A percentile compares a stretch with the other conserved stretches of the same genome.
These are phyloP conservation scores for Acanthurus lineatus DNA, from an alignment of 2,797 vertebrate species.

Conservation along the genomic window DNA sequence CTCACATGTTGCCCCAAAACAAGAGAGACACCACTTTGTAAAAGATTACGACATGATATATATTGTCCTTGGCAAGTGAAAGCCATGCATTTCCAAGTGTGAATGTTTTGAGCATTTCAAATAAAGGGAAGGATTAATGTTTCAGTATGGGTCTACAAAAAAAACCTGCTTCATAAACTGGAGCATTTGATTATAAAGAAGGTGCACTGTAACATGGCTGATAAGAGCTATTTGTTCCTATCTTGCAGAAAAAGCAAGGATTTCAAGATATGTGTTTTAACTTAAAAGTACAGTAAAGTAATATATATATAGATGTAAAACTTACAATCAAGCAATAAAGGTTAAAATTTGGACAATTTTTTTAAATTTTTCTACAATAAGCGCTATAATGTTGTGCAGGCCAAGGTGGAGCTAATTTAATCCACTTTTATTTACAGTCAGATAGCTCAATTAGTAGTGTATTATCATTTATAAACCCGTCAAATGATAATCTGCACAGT, in stretches of 20 bases:
- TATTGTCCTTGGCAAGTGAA: background rate
- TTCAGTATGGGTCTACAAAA: no score
- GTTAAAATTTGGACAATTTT: no score
- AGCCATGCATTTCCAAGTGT: background rate
- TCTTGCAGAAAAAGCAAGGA: no score
- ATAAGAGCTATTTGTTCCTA: background rate
- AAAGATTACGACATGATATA: background rate
- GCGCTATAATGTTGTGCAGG: background rate
- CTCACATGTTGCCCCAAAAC: background rate
- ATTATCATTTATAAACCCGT: background rate
- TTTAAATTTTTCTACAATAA: no score
- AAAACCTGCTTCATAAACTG: no score
- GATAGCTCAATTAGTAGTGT: background rate
- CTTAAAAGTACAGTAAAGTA: no score
- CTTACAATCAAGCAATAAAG: no score
- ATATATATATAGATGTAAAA: no score
- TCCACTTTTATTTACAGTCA: background rate
- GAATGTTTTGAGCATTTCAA: no score
- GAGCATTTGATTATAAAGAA: no score
- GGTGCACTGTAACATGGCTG: no score
- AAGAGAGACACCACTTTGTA: background rate
- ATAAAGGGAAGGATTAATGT: background rate
- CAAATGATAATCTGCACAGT: background rate
- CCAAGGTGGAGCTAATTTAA: background rate
- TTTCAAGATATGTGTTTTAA: no score